phyloP scores from a whole-genome alignment of 2,888 invertebrate species.

The Drosophila anomalata region DNA sequence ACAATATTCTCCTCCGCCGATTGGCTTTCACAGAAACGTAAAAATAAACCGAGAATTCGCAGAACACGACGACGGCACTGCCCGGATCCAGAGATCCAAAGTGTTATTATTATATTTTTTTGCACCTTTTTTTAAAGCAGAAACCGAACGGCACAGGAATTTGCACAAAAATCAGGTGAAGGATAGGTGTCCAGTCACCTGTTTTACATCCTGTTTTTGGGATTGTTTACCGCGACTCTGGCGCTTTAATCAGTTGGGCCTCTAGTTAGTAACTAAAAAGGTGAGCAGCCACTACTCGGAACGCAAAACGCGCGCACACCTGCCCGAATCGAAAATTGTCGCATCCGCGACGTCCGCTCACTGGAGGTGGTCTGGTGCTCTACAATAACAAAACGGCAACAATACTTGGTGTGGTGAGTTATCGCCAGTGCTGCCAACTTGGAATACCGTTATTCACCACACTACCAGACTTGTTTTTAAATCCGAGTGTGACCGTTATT shows the following conservation, averaged over 20 bases:
- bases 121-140: neutral
- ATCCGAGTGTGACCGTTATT: neutral
- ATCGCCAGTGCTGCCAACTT: no score
- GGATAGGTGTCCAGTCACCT: neutral
- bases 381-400: no score
- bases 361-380: neutral
- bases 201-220: neutral
- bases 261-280: neutral
- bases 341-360: conserved; percentile 1
- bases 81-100: neutral
- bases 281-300: neutral
- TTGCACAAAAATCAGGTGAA: neutral
- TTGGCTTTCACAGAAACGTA: conserved; percentile 6
- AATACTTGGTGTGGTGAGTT: no score
- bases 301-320: neutral
- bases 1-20: neutral
- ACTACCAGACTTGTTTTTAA: neutral
- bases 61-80: neutral
- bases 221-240: neutral
- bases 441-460: no score
- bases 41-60: conserved; percentile 13
- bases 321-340: neutral
- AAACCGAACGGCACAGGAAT: neutral
- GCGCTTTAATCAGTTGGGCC: neutral
- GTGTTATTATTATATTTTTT: neutral